Base-by-base conservation (phyloP, 2,797 vertebrate genomes). In the Sarcophilus harrisii region DNA sequence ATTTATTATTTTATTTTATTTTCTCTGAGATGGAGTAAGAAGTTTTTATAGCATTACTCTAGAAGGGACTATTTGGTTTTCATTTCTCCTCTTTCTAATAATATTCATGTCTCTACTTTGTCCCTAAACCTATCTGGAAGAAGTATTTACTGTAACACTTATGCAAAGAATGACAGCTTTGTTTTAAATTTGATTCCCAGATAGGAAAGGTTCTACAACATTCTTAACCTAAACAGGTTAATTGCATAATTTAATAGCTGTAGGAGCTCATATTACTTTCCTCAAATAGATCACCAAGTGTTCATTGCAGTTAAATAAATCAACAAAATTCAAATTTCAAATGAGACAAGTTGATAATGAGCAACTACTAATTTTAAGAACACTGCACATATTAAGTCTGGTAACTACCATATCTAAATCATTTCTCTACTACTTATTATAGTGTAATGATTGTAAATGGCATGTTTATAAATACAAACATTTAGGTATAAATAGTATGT, bases 361-460 rank as follows among this genome's bases (percentile, higher is more conserved):
- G 95, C 92, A 95, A 92, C 95, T 49, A 60, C 66, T 27, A 95
- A 0, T 96, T 95, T 97, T 95, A 96, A 95, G 54, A 96, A 87
- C 57, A 57, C 45, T 95, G 93, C 52, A 87, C 8, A 96, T 95
- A 96, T 12, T 94, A 81, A 95, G 18, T 10, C 45, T 95, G 93
- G 32, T 91, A 52, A 92, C 96, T 55, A 95, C 29, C 60, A 92
- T 52, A 59, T 28, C 92, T 96, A 90, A 66, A 94, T 97, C 96
- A 57, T 94, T 30, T 8, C 21, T 94, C 95, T 93, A 94, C 58
- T 62, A 58, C 9, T 91, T 58, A 59, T 5, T 92, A 45, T 18
- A 62, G 38, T 94, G 21, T 5, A 87, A 45, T 90, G 57, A 97
- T 66, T 60, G 62, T 91, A 13, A 29, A 91, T 96, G 93, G 66